Conservation (phyloP, 2,113 vertebrate species). For the Reinhardtius hippoglossoides region DNA sequence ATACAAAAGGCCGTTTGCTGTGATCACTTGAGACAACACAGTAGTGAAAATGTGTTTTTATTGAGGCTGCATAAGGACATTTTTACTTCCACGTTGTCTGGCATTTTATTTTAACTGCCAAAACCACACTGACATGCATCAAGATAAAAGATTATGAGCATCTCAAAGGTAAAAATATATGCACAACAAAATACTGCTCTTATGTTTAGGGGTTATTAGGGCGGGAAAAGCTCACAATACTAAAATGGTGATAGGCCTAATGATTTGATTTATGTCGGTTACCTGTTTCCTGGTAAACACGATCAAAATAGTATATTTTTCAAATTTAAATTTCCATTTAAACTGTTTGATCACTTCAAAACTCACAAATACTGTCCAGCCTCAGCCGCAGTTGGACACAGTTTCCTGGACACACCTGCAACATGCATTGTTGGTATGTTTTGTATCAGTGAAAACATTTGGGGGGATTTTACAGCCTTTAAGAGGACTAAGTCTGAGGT, state of each 20-base stretch:
- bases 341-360: neutral
- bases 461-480: neutral
- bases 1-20: constrained; percentile 58
- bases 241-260: neutral
- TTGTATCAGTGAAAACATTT: neutral
- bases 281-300: neutral
- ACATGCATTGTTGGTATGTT: neutral
- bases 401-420: neutral
- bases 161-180: neutral
- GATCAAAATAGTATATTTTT: neutral
- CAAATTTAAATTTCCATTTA: neutral
- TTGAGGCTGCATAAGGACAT: constrained; percentile 15
- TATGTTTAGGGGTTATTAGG: neutral
- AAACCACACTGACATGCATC: neutral
- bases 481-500: neutral
- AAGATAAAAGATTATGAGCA: neutral
- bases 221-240: neutral
- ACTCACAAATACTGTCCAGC: neutral
- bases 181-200: neutral
- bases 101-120: neutral
- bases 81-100: constrained; percentile 10
- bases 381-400: neutral
- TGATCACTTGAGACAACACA: constrained; percentile 44
- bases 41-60: constrained; percentile 45
- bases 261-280: neutral